Conservation (phyloP, 2,888 invertebrate species). For the Chaetoderma sp. region DNA sequence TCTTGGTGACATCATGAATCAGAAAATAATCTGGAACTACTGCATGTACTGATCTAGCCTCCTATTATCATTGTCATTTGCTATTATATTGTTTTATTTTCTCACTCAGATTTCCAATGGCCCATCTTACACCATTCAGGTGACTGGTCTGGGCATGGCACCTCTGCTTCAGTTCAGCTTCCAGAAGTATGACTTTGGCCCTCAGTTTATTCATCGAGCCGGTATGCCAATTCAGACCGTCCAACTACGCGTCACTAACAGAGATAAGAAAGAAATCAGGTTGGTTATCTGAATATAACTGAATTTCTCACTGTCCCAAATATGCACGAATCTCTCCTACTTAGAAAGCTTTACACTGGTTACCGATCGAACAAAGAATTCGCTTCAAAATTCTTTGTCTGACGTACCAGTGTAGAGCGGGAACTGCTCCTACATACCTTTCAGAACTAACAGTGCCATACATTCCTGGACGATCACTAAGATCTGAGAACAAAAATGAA, state of each 20-base stretch:
- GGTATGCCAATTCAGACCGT: conserved; percentile 61
- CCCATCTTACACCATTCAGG: conserved; percentile 74
- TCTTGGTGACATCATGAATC: no score
- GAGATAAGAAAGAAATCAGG: conserved; percentile 67
- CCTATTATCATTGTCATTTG: no score
- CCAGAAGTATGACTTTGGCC: conserved; percentile 76
- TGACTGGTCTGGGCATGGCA: conserved; percentile 75
- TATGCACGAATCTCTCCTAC: not conserved
- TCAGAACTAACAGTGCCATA: no score
- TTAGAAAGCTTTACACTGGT: no score
- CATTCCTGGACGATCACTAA: no score
- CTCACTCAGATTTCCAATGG: conserved; percentile 79
- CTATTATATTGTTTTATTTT: no score
- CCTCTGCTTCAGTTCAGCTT: conserved; percentile 77
- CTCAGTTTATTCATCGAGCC: conserved; percentile 73
- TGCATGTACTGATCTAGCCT: no score
- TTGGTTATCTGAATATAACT: conserved; percentile 22
- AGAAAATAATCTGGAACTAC: no score
- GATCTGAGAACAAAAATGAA: no score
- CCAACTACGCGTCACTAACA: conserved; percentile 63
- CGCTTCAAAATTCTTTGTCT: no score
- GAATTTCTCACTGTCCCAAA: not conserved
- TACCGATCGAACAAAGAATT: no score
- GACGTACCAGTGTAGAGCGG: no score
- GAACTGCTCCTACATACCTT: not conserved